Percentiles rank a stretch among this genome's conserved stretches.
Evolutionary conservation across 92 coral and sea anemone genomes (phyloP).

Genomic region (Paramuricea clavata): DNA sequence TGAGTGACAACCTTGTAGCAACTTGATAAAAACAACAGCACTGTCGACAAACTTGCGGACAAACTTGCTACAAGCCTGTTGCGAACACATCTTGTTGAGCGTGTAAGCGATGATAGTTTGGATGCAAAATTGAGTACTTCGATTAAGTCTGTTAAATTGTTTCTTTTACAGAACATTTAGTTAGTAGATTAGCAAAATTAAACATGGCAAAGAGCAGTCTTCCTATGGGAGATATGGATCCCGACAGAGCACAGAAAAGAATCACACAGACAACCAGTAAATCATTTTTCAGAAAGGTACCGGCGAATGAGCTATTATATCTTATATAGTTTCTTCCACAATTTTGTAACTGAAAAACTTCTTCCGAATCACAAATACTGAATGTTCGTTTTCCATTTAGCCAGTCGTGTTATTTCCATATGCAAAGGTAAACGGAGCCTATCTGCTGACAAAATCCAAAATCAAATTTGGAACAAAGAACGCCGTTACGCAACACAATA

Average conservation of each 20-base stretch:
- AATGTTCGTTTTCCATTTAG: slow-evolving; percentile 66
- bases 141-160: no score
- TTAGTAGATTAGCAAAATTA: slow-evolving; percentile 61
- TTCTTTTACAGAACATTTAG: not conserved
- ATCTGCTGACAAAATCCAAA: slow-evolving; percentile 87
- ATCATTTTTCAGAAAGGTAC: slow-evolving; percentile 86
- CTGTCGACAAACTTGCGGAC: no score
- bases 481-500: slow-evolving; percentile 77
- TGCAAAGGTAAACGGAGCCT: slow-evolving; percentile 89
- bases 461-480: slow-evolving; percentile 84
- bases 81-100: no score
- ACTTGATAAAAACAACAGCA: no score
- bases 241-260: slow-evolving; percentile 76
- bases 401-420: slow-evolving; percentile 80
- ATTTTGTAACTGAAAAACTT: no score
- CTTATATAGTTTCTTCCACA: no score
- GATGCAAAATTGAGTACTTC: no score
- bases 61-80: no score
- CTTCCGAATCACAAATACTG: no score
- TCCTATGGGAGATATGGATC: slow-evolving; percentile 93
- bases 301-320: no score
- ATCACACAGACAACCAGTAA: slow-evolving; percentile 85
- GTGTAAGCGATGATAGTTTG: no score
- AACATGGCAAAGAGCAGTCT: slow-evolving; percentile 89
- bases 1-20: no score